A percentile compares a stretch with the other conserved stretches of the same genome.
Conservation (phyloP, 2,113 vertebrate genomes). For the Notarius lentiginosus region DNA sequence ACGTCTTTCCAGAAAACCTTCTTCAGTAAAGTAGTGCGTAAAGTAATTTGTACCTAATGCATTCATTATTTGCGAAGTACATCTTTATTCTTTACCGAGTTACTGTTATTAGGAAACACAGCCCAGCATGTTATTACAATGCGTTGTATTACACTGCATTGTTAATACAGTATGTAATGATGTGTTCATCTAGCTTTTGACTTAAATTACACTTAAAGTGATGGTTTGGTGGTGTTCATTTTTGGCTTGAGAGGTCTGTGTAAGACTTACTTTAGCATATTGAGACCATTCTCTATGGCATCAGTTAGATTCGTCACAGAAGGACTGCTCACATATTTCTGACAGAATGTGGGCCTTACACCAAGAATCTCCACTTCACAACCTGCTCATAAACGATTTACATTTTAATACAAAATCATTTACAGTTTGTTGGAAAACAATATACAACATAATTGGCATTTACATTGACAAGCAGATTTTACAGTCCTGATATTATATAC, state of each 20-base stretch:
- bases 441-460: not conserved
- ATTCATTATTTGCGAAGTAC: not conserved
- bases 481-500: not conserved
- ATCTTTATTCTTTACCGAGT: not conserved
- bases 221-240: not conserved
- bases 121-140: not conserved
- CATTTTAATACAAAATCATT: not conserved
- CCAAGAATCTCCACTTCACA: constrained; percentile 93
- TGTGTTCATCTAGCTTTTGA: not conserved
- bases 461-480: not conserved
- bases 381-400: constrained; percentile 69
- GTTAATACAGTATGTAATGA: not conserved
- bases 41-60: not conserved
- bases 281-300: constrained; percentile 78
- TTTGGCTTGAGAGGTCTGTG: not conserved
- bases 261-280: constrained; percentile 75
- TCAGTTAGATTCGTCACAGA: constrained; percentile 79
- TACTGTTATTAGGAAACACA: not conserved
- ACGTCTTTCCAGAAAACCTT: not conserved
- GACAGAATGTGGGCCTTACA: constrained; percentile 82
- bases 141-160: not conserved
- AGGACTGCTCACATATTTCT: constrained; percentile 81
- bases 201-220: not conserved
- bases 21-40: not conserved
- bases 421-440: not conserved